Conservation (phyloP, 2,797 vertebrate species). For the Morelia viridis region DNA sequence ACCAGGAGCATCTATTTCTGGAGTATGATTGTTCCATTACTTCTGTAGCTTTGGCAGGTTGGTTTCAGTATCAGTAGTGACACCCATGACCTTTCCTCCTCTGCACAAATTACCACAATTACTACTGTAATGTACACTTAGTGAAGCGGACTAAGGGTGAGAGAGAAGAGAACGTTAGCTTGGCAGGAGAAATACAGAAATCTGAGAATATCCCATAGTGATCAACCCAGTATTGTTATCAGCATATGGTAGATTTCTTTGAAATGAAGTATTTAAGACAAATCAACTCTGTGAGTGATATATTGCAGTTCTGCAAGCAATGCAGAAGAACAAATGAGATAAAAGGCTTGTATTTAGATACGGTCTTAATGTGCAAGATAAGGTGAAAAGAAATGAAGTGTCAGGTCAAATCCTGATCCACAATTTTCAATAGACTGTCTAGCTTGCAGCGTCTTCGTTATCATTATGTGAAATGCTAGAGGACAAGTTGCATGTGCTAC, state of each 20-base stretch:
- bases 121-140: not conserved
- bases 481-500: not conserved
- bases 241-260: not conserved
- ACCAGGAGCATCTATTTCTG: not conserved
- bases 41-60: too few relatives aligned
- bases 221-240: not conserved
- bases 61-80: too few relatives aligned
- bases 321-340: not conserved
- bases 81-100: not conserved
- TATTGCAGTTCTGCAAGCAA: not conserved
- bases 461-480: not conserved
- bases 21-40: not conserved
- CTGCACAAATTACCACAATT: not conserved
- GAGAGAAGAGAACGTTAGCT: not conserved
- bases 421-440: not conserved
- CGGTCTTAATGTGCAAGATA: not conserved
- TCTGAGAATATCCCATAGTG: not conserved
- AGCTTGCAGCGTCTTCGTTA: not conserved
- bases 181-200: not conserved
- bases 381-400: not conserved
- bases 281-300: not conserved
- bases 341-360: not conserved
- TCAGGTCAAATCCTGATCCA: not conserved
- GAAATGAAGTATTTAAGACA: not conserved
- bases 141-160: not conserved